Base-by-base conservation (phyloP, 2,113 vertebrate species). In the Damaliscus lunatus region DNA sequence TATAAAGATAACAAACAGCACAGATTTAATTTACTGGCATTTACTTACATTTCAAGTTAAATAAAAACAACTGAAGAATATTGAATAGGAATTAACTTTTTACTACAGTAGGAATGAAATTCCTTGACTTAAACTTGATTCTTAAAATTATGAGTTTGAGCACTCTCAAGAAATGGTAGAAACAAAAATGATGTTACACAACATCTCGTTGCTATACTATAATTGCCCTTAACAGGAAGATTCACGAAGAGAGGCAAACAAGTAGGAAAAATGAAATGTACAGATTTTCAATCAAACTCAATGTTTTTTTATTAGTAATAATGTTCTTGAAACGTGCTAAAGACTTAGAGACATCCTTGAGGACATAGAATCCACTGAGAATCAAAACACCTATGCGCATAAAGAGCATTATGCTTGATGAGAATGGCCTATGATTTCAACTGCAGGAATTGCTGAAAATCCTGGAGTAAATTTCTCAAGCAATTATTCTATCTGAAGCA, bases 11-110 rank as follows among this genome's bases (percentile, higher is more conserved):
- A 17, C 74, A 14, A 93, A 60, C 48, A 57, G 53, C 50, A 78
- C 64, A 96, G 81, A 48, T 90, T 93, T 14, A 86, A 29, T 50
- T 90, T 86, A 31, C 29, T 94, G 62, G 16, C 46, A 12, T 33
- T 50, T 31, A 15, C 17, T 86, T 84, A 91, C 23, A 82, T 11
- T 88, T 21, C 3, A 90, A 94, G 16, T 57, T 92, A 92, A 97
- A 90, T 88, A 6, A 94, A 96, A 95, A 83, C 40, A 92, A 82
- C 67, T 31, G n/a, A 84, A 48, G n/a, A 88, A 77, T 92, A 96
- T n/a, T 84, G 43, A 31, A 74, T 67, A 85, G 15, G 14, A 60
- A 55, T 85, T 82, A 77, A 81, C 50, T 27, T 88, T 87, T 91
- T 57, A 60, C 33, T 85, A 64, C 0, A 67, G n/a, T 84, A 88